Percentiles rank a stretch among this genome's conserved stretches.
Conservation (phyloP, 2,797 vertebrate species). For the Rhynchotus rufescens region DNA sequence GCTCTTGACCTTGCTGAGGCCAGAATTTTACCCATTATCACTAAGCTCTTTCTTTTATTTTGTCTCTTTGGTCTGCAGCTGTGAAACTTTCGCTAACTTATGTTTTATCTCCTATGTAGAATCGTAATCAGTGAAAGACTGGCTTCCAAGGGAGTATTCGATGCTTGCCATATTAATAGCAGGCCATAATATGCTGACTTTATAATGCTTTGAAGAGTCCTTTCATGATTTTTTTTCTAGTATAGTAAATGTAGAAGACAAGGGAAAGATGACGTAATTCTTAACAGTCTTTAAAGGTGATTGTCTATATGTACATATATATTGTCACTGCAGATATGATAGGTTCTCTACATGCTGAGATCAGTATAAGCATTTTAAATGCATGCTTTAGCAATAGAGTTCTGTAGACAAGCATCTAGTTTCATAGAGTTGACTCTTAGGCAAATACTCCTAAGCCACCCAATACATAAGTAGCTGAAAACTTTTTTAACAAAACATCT, state of each 20-base stretch:
- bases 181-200: constrained; percentile 30
- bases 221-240: background rate
- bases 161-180: constrained; percentile 19
- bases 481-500: background rate
- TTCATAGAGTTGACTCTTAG: background rate
- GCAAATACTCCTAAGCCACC: background rate
- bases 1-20: constrained; percentile 39
- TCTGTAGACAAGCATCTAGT: background rate
- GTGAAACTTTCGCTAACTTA: constrained; percentile 58
- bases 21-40: constrained; percentile 42
- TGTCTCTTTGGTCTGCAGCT: constrained; percentile 52
- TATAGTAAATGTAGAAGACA: background rate
- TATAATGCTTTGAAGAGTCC: background rate
- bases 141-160: constrained; percentile 57
- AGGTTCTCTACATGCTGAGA: background rate
- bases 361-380: background rate
- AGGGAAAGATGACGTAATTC: background rate
- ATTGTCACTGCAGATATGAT: background rate
- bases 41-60: constrained; percentile 36
- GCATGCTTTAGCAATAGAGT: background rate
- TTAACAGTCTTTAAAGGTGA: background rate
- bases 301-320: background rate
- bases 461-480: background rate
- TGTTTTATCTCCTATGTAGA: constrained; percentile 40
- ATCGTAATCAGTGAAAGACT: constrained; percentile 48